Evolutionary conservation across 2,888 invertebrate species (phyloP).

Genomic region (Mimas tiliae): DNA sequence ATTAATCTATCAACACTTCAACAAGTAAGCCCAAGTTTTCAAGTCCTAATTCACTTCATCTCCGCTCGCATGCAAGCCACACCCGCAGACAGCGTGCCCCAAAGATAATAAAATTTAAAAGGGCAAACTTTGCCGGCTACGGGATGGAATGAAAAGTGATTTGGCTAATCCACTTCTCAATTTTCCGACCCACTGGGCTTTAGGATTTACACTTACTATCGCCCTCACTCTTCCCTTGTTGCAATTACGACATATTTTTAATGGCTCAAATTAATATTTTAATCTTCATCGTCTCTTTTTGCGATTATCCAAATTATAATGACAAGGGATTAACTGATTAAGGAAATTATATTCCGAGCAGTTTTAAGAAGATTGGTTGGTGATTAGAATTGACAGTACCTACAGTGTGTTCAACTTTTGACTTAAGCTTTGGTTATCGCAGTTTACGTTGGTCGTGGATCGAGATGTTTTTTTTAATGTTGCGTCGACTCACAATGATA

Average conservation of each 20-base stretch:
- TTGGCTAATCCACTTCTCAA: conserved; percentile 84
- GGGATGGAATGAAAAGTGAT: conserved; percentile 81
- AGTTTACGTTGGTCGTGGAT: too few species aligned
- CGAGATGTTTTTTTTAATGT: too few species aligned
- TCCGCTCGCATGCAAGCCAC: conserved; percentile 33
- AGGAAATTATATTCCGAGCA: not conserved
- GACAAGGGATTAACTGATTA: not conserved
- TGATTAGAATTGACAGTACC: not conserved
- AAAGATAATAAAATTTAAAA: conserved; percentile 82
- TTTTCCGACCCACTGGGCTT: conserved; percentile 74
- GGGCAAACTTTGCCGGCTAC: conserved; percentile 77
- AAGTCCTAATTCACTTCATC: not conserved
- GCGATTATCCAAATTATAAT: conserved; percentile 6
- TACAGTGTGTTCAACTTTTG: too few species aligned
- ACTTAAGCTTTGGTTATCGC: too few species aligned
- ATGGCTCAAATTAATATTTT: conserved; percentile 16
- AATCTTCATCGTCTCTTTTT: not conserved
- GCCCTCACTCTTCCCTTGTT: conserved; percentile 48
- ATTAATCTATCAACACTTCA: too few species aligned
- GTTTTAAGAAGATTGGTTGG: not conserved
- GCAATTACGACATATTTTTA: conserved; percentile 30
- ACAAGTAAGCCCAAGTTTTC: too few species aligned
- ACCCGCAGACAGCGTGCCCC: conserved; percentile 50
- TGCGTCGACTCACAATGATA: too few species aligned
- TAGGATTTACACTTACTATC: conserved; percentile 61